Evolutionary conservation across 1,140 invertebrate genomes (phyloP).

Genomic region (Scaptomyza graminum): DNA sequence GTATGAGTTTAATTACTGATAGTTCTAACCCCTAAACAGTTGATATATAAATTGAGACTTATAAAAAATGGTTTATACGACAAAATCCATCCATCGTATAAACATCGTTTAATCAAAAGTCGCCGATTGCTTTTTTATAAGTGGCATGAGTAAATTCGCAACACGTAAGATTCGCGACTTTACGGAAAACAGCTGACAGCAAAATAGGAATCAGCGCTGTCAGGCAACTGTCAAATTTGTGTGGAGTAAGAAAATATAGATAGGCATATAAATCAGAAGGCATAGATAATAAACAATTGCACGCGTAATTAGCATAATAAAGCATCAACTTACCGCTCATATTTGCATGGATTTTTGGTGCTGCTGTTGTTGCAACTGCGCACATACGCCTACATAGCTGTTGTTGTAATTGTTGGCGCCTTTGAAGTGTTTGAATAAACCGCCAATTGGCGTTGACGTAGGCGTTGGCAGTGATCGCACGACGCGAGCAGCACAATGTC

Average conservation of each 20-base stretch:
- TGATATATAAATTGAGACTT: too few relatives aligned
- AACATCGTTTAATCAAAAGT: too few relatives aligned
- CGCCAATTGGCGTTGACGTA: slow-evolving; percentile 55
- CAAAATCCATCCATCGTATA: too few relatives aligned
- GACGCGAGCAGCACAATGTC: slow-evolving; percentile 60
- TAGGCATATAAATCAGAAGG: slow-evolving; percentile 62
- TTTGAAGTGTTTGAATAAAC: slow-evolving; percentile 66
- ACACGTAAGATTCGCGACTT: slow-evolving; percentile 12
- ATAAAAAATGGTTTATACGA: not conserved
- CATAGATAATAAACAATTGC: slow-evolving; percentile 56
- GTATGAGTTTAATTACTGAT: too few relatives aligned
- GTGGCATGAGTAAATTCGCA: slow-evolving; percentile 4
- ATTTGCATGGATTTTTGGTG: slow-evolving; percentile 47
- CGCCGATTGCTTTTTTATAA: slow-evolving; percentile 23
- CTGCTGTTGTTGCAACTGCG: slow-evolving; percentile 35
- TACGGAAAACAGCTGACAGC: slow-evolving; percentile 21
- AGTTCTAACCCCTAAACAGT: too few relatives aligned
- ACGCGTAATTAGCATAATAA: slow-evolving; percentile 72
- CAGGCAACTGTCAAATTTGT: slow-evolving; percentile 15
- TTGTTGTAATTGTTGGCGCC: slow-evolving; percentile 65
- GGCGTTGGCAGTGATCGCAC: slow-evolving; percentile 48
- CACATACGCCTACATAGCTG: slow-evolving; percentile 49
- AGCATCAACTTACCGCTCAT: slow-evolving; percentile 62
- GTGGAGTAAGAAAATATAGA: slow-evolving; percentile 31
- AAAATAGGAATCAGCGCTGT: slow-evolving; percentile 32